phyloP scores from a whole-genome alignment of 2,888 invertebrate genomes.

The Cosmia pyralina region DNA sequence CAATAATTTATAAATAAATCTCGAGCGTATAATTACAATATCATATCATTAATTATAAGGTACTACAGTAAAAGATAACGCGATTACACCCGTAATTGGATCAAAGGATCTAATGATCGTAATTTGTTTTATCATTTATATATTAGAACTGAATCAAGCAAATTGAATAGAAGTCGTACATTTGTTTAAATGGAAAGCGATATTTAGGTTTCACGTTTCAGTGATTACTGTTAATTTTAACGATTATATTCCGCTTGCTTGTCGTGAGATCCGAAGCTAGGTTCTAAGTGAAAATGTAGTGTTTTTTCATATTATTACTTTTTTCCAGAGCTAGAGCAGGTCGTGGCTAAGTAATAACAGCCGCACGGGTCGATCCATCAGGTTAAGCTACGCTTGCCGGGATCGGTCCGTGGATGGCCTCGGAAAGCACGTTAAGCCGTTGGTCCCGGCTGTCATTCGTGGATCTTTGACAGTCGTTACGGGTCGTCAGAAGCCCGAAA shows the following conservation, averaged over 20 bases:
- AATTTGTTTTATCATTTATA: conserved; percentile 49
- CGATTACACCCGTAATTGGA: conserved; percentile 37
- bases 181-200: conserved; percentile 36
- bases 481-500: too few species aligned
- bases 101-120: conserved; percentile 40
- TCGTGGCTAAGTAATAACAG: too few species aligned
- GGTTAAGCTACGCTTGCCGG: too few species aligned
- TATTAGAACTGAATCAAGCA: conserved; percentile 16
- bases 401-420: too few species aligned
- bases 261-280: not conserved
- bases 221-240: conserved; percentile 26
- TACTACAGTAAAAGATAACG: conserved; percentile 35
- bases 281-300: not conserved
- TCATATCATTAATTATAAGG: conserved; percentile 28
- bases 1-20: conserved; percentile 2
- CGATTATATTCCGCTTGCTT: conserved; percentile 4
- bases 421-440: too few species aligned
- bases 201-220: conserved; percentile 27
- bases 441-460: too few species aligned
- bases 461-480: too few species aligned
- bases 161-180: conserved; percentile 35
- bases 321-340: too few species aligned
- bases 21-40: conserved; percentile 37
- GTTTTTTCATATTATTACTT: not conserved
- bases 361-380: too few species aligned